These are phyloP conservation scores for Heliconius hewitsoni DNA, from an alignment of 1,140 invertebrate species.

Conservation along the genomic window DNA sequence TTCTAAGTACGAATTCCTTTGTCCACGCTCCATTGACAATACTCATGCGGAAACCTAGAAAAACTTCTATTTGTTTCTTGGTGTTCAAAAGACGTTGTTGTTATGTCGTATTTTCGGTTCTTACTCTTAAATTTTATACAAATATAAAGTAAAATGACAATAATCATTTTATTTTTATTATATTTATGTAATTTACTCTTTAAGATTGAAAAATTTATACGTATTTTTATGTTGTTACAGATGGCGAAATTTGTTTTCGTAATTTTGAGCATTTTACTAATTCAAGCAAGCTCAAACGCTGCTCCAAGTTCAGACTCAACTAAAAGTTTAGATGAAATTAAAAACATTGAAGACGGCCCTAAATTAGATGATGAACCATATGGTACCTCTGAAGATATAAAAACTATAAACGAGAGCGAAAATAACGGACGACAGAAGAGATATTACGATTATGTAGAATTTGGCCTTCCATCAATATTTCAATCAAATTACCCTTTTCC, in stretches of 20 bases:
- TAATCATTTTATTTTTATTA: neutral
- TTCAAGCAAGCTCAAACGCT: slow-evolving; percentile 27
- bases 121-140: neutral
- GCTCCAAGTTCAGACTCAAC: slow-evolving; percentile 27
- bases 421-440: slow-evolving; percentile 56
- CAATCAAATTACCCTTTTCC: slow-evolving; percentile 42
- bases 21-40: slow-evolving; percentile 33
- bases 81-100: neutral
- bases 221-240: slow-evolving; percentile 32
- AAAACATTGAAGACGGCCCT: slow-evolving; percentile 15
- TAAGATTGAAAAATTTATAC: too few species aligned
- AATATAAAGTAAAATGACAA: neutral
- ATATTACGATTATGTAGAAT: slow-evolving; percentile 53
- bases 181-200: too few species aligned
- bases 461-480: slow-evolving; percentile 25
- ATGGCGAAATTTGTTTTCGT: slow-evolving; percentile 33
- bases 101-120: neutral
- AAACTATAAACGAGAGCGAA: slow-evolving; percentile 29
- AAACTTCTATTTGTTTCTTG: slow-evolving; percentile 21
- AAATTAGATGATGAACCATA: slow-evolving; percentile 30
- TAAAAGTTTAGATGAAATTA: neutral
- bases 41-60: slow-evolving; percentile 26
- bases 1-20: slow-evolving; percentile 26
- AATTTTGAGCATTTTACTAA: slow-evolving; percentile 19
- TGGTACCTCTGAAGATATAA: slow-evolving; percentile 18